Evolutionary conservation across 2,888 invertebrate genomes (phyloP).

Genomic region (Sminthurinus aureus): DNA sequence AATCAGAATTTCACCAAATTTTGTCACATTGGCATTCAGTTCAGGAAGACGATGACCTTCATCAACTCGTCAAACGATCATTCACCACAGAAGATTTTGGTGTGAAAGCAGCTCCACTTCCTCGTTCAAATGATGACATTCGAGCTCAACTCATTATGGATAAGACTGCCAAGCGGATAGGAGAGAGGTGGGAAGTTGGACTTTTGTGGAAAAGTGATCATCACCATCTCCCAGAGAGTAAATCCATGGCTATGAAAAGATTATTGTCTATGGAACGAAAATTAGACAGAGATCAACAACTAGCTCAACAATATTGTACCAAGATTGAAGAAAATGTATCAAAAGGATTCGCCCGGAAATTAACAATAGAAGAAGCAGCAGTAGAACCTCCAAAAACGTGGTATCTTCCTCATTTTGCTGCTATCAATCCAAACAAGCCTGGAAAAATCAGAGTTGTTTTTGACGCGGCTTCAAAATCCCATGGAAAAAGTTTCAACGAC

Average conservation of each 20-base stretch:
- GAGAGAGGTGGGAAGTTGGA: constrained; percentile 22
- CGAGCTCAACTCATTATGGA: neutral
- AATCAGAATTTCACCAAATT: no score
- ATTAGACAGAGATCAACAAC: neutral
- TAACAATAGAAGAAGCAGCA: neutral
- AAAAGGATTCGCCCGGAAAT: constrained; percentile 26
- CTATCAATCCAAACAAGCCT: constrained; percentile 33
- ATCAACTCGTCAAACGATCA: constrained; percentile 5
- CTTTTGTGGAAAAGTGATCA: constrained; percentile 15
- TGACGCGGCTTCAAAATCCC: constrained; percentile 41
- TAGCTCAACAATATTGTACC: constrained; percentile 11
- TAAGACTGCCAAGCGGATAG: neutral
- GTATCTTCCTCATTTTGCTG: constrained; percentile 49
- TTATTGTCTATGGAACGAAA: neutral
- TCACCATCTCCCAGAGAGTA: constrained; percentile 13
- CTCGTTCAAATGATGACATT: constrained; percentile 9
- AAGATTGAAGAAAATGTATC: constrained; percentile 30
- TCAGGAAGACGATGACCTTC: constrained; percentile 8
- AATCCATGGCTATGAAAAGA: neutral
- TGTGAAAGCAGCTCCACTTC: neutral
- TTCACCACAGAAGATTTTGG: constrained; percentile 30
- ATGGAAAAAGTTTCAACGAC: constrained; percentile 42
- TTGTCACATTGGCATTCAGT: no score
- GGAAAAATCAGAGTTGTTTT: constrained; percentile 50
- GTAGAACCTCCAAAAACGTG: constrained; percentile 26